Base-by-base conservation (phyloP, 2,888 invertebrate species). In the Hermodice carunculata region DNA sequence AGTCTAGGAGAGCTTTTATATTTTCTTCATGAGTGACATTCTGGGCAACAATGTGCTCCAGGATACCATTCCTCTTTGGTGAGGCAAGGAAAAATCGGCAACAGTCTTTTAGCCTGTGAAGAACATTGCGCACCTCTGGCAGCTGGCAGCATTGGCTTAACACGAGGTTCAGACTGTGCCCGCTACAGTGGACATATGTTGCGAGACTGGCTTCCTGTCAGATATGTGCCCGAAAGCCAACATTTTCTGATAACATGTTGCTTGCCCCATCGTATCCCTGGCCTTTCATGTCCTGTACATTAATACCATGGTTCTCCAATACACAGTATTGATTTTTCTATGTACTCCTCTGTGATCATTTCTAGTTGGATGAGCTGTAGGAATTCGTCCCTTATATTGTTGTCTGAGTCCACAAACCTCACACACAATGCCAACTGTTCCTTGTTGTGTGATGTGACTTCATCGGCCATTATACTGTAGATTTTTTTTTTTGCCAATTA, bases 221-320 rank as follows among this genome's bases (percentile, higher is more conserved):
- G 11, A 56, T 52, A 11, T n/a, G 31, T 14, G 17, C 17, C 17
- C 49, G 46, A 17, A 40, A 44, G 5, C 56, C 56, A 14, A 52
- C 31, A 5, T 32, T 26, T 56, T 44, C 49, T 19, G 29, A 29
- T 5, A 48, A 56, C 56, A 56, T 56, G 22, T 42, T 51, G 11
- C 49, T 48, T 19, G 56, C 56, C 8, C 56, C 56, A 24, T 56
- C 56, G 49, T 56, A 56, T 14, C 56, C 32, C 49, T 56, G 56
- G 37, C 11, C 37, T 37, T 37, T 14, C 37, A 37, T 14, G 8
- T 8, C 14, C 37, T 37, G 8, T 8, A 37, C 37, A 37, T 14
- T 37, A 14, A 37, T 37, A 37, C 37, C 37, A 37, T n/a, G n/a
- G n/a, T n/a, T n/a, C n/a, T n/a, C n/a, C n/a, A n/a, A n/a, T n/a